A percentile compares a stretch with the other conserved stretches of the same genome.
Conservation (phyloP, 2,113 vertebrate species). For the Notarius lentiginosus region DNA sequence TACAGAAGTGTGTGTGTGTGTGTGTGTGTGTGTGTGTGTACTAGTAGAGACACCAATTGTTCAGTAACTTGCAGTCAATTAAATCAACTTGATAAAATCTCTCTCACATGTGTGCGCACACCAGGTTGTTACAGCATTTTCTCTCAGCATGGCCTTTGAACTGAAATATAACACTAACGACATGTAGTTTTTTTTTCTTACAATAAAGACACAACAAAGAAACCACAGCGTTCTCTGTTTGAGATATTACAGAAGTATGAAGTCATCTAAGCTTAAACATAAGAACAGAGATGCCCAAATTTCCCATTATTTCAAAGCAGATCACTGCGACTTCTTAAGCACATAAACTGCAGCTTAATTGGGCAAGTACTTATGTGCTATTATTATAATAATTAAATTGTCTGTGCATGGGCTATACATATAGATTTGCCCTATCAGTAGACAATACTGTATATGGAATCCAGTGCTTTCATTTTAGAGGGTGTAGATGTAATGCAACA, state of each 20-base stretch:
- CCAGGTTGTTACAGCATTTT: not conserved
- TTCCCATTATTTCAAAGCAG: not conserved
- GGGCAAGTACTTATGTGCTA: not conserved
- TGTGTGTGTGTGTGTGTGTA: not conserved
- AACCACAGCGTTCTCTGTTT: no score
- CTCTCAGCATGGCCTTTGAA: not conserved
- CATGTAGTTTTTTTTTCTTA: not conserved
- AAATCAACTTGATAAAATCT: not conserved
- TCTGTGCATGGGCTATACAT: not conserved
- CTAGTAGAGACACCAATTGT: conserved; percentile 5
- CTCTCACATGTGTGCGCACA: not conserved
- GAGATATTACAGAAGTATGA: not conserved
- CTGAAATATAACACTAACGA: not conserved
- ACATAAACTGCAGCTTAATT: not conserved
- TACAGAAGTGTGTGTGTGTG: not conserved
- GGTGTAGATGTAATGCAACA: not conserved
- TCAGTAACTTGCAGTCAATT: not conserved
- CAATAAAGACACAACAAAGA: not conserved
- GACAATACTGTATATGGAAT: not conserved
- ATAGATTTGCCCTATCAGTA: not conserved
- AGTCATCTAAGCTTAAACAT: not conserved
- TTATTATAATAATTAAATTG: not conserved
- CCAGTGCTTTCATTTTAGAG: not conserved
- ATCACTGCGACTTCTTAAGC: not conserved
- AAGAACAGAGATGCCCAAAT: not conserved